Evolutionary conservation across 2,888 invertebrate genomes (phyloP), one percentile per base, ranked within the genome.

Genomic region (Choristoneura rosaceana): DNA sequence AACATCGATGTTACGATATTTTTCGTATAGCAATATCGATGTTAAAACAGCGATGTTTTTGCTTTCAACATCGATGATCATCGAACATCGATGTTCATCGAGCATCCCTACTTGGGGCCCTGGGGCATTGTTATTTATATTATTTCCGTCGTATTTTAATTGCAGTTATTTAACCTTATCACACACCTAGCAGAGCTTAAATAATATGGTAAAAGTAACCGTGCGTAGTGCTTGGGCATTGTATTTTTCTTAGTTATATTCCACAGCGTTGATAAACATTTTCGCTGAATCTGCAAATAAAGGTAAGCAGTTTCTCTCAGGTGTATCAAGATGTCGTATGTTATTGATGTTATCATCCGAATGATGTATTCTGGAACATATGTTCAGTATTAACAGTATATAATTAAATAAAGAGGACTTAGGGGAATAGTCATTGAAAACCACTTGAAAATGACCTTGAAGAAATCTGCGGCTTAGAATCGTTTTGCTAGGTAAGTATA

Each of bases 261-360:
- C 41, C 47, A 15, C 41, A 64, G 43, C 9, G 33, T 41, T 43
- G 33, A 34, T 55, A 17, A 15, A 61, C 70, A 8, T 15, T 64
- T 59, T 61, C 15, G 64, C 65, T 61, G 52, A 66, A 60, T 70
- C 65, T 55, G 70, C 62, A 74, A 65, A 62, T 69, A 69, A 47
- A 73, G 73, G 73, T 69, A 70, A 74, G 70, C 65, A 33, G 47
- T 70, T 34, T 70, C 43, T 70, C 73, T 74, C 66, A 74, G 66
- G 62, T 70, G 66, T 52, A 61, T 67, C 70, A 70, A 74, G 70
- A 73, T 73, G 73, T 73, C 73, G 69, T 64, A 33, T 73, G 64
- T 73, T 73, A 73, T 69, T 69, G 59, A 64, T 73, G 73, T 73
- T 73, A 64, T 69, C 52, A 69, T 69, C 34, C 50, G 33, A 58